These are phyloP conservation scores for Arremon aurantiirostris DNA, from an alignment of 2,797 vertebrate genomes.

Conservation along the genomic window DNA sequence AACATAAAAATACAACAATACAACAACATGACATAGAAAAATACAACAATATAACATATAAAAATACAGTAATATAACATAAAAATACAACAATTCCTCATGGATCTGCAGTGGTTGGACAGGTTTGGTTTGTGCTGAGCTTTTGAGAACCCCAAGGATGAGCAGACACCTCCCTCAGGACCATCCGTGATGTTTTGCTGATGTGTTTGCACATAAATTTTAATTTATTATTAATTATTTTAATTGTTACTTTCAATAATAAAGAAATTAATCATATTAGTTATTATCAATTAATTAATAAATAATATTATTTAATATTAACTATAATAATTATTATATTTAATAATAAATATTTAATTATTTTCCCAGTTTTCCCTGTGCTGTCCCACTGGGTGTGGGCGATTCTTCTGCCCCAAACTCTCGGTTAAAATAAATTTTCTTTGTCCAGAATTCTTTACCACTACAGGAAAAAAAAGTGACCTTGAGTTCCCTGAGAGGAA, in stretches of 20 bases:
- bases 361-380: neutral
- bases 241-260: too few species aligned
- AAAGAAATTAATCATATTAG: too few species aligned
- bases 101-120: neutral
- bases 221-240: too few species aligned
- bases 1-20: too few species aligned
- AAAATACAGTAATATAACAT: too few species aligned
- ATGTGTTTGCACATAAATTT: neutral
- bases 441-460: fast-evolving
- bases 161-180: neutral
- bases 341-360: neutral
- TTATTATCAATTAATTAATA: too few species aligned
- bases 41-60: too few species aligned
- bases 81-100: neutral
- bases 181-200: fast-evolving
- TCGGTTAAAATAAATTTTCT: neutral
- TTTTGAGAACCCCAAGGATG: neutral
- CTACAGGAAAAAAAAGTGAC: neutral
- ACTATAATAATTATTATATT: too few species aligned
- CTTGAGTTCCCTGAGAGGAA: neutral
- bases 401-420: too few species aligned
- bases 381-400: neutral
- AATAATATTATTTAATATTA: too few species aligned
- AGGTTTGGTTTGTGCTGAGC: neutral
- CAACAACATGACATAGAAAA: too few species aligned